Conservation (phyloP, 2,113 vertebrate species). For the Syngnathus typhle region DNA sequence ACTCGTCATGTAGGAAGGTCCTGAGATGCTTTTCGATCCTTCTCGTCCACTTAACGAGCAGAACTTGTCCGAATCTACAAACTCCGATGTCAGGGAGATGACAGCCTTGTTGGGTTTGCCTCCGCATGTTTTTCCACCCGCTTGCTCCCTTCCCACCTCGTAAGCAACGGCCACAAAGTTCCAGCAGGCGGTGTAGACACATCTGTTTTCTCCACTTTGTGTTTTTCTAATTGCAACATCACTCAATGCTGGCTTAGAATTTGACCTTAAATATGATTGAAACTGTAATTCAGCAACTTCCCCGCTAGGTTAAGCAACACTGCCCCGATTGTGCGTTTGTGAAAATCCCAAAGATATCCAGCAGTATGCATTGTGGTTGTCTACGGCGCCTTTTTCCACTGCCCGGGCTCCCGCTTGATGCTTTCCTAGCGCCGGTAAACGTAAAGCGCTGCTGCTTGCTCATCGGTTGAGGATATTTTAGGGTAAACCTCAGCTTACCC, state of each 20-base stretch:
- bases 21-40: background rate
- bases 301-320: too few relatives aligned
- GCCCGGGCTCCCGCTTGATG: background rate
- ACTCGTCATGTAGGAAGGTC: background rate
- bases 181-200: slow-evolving; percentile 22
- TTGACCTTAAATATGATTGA: background rate
- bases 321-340: background rate
- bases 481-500: background rate
- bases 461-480: background rate
- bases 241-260: background rate
- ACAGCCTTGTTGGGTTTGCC: background rate
- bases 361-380: background rate
- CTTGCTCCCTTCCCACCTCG: background rate
- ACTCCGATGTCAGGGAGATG: background rate
- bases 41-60: background rate
- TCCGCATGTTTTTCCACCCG: background rate
- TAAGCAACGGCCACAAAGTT: background rate
- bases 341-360: background rate
- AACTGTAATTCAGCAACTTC: background rate
- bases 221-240: background rate
- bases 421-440: background rate
- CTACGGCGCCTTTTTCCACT: background rate
- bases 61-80: background rate
- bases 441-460: background rate
- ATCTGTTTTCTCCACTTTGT: background rate